phyloP scores from a whole-genome alignment of 2,113 vertebrate genomes.

The Campylomormyrus numenius region DNA sequence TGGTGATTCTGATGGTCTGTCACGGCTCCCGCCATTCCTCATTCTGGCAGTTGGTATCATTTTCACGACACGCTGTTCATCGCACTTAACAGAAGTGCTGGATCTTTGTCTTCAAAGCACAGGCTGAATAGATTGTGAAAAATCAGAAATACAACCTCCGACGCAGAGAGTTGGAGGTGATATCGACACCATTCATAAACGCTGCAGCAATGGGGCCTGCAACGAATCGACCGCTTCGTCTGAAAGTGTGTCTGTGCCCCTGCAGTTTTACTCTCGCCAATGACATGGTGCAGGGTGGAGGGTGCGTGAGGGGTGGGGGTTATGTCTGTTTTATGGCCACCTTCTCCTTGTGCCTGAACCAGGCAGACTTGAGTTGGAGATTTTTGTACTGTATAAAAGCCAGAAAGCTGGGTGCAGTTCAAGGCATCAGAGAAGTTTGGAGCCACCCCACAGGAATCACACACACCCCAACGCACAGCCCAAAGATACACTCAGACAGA shows the following conservation, averaged over 20 bases:
- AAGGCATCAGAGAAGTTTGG: background rate
- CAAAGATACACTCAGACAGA: background rate
- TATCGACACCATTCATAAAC: conserved; percentile 7
- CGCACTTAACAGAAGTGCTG: background rate
- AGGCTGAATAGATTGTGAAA: conserved; percentile 3
- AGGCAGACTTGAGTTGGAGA: background rate
- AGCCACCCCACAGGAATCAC: background rate
- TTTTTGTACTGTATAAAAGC: conserved; percentile 6
- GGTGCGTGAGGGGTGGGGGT: background rate
- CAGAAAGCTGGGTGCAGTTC: background rate
- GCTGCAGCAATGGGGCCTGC: background rate
- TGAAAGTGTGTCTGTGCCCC: background rate
- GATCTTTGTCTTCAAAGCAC: background rate
- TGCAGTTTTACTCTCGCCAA: conserved; percentile 10
- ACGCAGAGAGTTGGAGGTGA: background rate
- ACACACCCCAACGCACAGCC: background rate
- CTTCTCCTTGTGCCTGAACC: background rate
- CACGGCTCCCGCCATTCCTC: background rate
- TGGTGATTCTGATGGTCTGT: background rate
- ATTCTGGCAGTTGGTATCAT: background rate
- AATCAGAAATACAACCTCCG: background rate
- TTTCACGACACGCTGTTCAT: background rate
- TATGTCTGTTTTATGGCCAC: background rate
- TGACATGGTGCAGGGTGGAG: background rate
- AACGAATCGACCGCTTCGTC: background rate